Evolutionary conservation across 2,888 invertebrate species (phyloP).

Genomic region (Lobophora halterata): DNA sequence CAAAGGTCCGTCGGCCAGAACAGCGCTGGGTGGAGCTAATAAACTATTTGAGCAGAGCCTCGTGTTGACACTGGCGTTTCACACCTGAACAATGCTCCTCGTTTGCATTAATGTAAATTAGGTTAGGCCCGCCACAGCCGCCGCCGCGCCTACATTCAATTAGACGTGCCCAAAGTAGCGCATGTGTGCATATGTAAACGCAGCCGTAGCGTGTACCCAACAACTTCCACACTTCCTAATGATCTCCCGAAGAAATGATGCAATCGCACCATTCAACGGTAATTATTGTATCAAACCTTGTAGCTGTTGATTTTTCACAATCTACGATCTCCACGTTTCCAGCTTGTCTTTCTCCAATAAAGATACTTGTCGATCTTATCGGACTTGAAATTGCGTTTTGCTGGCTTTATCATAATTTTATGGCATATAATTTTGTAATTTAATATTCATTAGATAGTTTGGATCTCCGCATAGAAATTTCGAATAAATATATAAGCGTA

Average conservation of each 20-base stretch:
- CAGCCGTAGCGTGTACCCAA: constrained; percentile 48
- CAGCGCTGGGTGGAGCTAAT: constrained; percentile 78
- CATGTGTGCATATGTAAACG: constrained; percentile 66
- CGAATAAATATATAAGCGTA: constrained; percentile 6
- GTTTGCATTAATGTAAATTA: constrained; percentile 81
- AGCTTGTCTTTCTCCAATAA: constrained; percentile 28
- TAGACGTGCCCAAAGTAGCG: constrained; percentile 74
- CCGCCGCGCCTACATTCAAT: constrained; percentile 75
- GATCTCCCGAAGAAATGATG: constrained; percentile 45
- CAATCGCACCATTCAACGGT: constrained; percentile 39
- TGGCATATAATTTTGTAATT: constrained; percentile 29
- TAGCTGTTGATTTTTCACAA: constrained; percentile 21
- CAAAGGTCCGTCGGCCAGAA: constrained; percentile 73
- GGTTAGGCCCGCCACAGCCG: constrained; percentile 67
- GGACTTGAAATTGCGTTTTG: constrained; percentile 24
- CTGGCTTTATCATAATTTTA: constrained; percentile 30
- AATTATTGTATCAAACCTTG: constrained; percentile 23
- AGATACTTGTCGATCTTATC: constrained; percentile 29
- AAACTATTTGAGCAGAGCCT: constrained; percentile 78
- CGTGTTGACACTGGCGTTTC: constrained; percentile 80
- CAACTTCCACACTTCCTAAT: constrained; percentile 50
- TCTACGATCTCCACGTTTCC: constrained; percentile 21
- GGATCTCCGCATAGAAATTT: constrained; percentile 17
- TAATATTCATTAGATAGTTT: constrained; percentile 18
- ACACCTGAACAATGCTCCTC: constrained; percentile 80